Evolutionary conservation across 2,888 invertebrate genomes (phyloP).

Genomic region (Stramonita haemastoma): DNA sequence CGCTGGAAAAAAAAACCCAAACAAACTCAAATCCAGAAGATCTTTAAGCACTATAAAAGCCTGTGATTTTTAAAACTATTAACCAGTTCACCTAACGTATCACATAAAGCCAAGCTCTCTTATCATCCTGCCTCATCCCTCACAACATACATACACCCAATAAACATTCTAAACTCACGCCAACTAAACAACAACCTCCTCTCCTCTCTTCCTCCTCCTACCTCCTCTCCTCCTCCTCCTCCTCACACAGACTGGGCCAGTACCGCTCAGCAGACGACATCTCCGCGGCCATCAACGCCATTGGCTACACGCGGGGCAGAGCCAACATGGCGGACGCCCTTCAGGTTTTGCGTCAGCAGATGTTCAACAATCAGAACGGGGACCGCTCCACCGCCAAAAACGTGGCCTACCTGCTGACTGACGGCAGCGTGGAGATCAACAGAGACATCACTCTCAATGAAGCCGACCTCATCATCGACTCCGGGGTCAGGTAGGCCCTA

Average conservation of each 20-base stretch:
- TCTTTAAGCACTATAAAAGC: too few relatives aligned
- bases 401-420: constrained; percentile 71
- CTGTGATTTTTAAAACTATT: too few relatives aligned
- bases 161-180: too few relatives aligned
- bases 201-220: too few relatives aligned
- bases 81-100: too few relatives aligned
- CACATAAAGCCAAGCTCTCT: too few relatives aligned
- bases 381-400: constrained; percentile 68
- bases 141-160: too few relatives aligned
- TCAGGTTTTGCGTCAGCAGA: constrained; percentile 56
- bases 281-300: constrained; percentile 57
- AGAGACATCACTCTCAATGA: constrained; percentile 64
- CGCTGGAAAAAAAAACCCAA: too few relatives aligned
- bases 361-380: constrained; percentile 65
- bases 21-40: too few relatives aligned
- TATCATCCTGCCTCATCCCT: too few relatives aligned
- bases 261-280: constrained; percentile 59
- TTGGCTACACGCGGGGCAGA: constrained; percentile 66
- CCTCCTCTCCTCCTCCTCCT: too few relatives aligned
- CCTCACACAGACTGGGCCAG: constrained; percentile 52
- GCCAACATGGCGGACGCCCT: constrained; percentile 73
- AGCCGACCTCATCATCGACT: constrained; percentile 67
- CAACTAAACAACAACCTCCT: too few relatives aligned
- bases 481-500: constrained; percentile 59
- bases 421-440: constrained; percentile 69